phyloP scores from a whole-genome alignment of 2,888 invertebrate species.

The Eumacrocentrus americanus region DNA sequence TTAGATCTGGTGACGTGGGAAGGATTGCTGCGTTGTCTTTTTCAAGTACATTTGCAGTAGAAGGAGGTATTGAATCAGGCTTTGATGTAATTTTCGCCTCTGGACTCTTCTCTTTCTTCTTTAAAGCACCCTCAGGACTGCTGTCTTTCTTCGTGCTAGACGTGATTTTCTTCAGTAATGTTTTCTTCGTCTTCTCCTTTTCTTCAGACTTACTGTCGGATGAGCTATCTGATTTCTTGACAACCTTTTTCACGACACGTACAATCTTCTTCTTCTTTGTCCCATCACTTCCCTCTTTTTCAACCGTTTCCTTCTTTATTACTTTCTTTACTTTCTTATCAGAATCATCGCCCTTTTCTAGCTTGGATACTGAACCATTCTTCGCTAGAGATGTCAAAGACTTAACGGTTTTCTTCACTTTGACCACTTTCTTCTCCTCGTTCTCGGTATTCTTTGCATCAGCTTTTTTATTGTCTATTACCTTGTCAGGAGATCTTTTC shows the following conservation, averaged over 20 bases:
- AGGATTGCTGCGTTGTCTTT: constrained; percentile 2
- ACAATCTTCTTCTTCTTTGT: constrained; percentile 52
- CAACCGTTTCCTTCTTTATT: constrained; percentile 38
- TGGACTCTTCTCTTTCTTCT: constrained; percentile 34
- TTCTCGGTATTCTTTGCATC: constrained; percentile 34
- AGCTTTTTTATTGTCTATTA: constrained; percentile 42
- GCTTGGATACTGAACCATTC: constrained; percentile 35
- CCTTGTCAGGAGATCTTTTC: constrained; percentile 44
- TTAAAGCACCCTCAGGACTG: constrained; percentile 28
- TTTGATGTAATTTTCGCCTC: constrained; percentile 18
- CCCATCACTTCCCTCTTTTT: constrained; percentile 42
- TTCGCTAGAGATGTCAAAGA: constrained; percentile 36
- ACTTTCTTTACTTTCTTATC: constrained; percentile 44
- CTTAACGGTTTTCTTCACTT: constrained; percentile 42
- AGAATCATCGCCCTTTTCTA: constrained; percentile 39
- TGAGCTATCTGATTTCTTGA: constrained; percentile 49
- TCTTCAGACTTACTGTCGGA: constrained; percentile 45
- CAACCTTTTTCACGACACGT: constrained; percentile 50
- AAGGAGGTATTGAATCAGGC: constrained; percentile 20
- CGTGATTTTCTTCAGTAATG: constrained; percentile 35
- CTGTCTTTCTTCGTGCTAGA: constrained; percentile 31
- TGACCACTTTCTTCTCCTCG: constrained; percentile 42
- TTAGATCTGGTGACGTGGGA: constrained; percentile 13
- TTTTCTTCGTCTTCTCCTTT: constrained; percentile 38
- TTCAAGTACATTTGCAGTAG: not conserved